These are phyloP conservation scores for Vanacampus margaritifer DNA, from an alignment of 2,113 vertebrate species.

Conservation along the genomic window DNA sequence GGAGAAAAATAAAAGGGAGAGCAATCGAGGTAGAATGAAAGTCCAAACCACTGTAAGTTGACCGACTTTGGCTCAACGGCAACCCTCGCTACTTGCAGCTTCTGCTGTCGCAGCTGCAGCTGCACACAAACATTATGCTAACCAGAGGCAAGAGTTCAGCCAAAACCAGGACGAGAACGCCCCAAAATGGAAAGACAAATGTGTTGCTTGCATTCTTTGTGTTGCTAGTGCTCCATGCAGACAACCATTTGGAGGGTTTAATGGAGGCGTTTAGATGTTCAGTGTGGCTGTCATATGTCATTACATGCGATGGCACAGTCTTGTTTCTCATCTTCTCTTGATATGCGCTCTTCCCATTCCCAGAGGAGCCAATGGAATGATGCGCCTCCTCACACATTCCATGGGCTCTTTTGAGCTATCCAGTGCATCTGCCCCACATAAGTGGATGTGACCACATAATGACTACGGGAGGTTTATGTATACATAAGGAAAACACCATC, in stretches of 20 bases:
- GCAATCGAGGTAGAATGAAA: conserved; percentile 26
- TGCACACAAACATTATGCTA: conserved; percentile 50
- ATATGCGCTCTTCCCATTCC: conserved; percentile 45
- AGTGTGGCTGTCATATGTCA: conserved; percentile 52
- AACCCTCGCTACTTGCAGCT: conserved; percentile 17
- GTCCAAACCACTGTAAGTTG: conserved; percentile 59
- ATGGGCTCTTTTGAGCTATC: conserved; percentile 57
- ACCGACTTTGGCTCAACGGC: conserved; percentile 24
- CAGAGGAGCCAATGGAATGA: conserved; percentile 59
- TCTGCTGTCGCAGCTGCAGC: conserved; percentile 25
- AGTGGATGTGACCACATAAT: conserved; percentile 11
- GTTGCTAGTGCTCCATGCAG: conserved; percentile 18
- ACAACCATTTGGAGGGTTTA: conserved; percentile 35
- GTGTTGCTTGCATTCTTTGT: conserved; percentile 23
- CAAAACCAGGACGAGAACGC: conserved; percentile 42
- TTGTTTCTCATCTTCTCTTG: conserved; percentile 50
- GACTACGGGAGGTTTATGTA: conserved; percentile 27
- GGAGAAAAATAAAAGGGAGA: conserved; percentile 37
- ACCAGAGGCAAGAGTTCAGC: conserved; percentile 57
- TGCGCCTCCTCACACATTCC: conserved; percentile 57
- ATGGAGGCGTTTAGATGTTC: conserved; percentile 7
- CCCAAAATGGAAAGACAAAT: conserved; percentile 37
- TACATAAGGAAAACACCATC: conserved; percentile 16
- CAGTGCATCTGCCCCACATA: conserved; percentile 63
- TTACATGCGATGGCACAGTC: conserved; percentile 49